Evolutionary conservation across 2,888 invertebrate species (phyloP).

Genomic region (Epicampocera succincta): DNA sequence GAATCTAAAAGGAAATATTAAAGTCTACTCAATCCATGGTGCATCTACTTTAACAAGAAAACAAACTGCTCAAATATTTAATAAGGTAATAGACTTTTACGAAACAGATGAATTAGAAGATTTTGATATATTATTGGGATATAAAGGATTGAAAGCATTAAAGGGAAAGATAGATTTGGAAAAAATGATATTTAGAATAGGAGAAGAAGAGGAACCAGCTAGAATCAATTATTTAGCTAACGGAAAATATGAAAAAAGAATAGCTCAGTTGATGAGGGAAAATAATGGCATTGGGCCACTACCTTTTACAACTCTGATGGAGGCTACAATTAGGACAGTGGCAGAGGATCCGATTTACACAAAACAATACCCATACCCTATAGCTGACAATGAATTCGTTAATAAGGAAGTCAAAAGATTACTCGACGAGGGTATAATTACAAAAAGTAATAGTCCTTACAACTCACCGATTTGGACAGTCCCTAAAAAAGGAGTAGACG

Average conservation of each 20-base stretch:
- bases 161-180: background rate
- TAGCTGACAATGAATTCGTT: background rate
- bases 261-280: background rate
- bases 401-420: slow-evolving; percentile 22
- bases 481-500: slow-evolving; percentile 46
- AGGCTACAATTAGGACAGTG: slow-evolving; percentile 1
- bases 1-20: background rate
- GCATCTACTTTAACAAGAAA: background rate
- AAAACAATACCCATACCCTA: slow-evolving; percentile 6
- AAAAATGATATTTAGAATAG: background rate
- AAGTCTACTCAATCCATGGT: background rate
- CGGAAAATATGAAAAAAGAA: slow-evolving; percentile 36
- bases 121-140: background rate
- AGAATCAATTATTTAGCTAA: slow-evolving; percentile 1
- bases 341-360: slow-evolving; percentile 1
- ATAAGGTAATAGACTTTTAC: background rate
- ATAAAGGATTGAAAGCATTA: background rate
- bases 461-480: slow-evolving; percentile 41
- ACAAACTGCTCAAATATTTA: background rate
- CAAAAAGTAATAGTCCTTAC: slow-evolving; percentile 23
- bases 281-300: slow-evolving; percentile 5
- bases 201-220: background rate
- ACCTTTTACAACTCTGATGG: slow-evolving; percentile 2
- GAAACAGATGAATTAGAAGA: background rate
- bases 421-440: slow-evolving; percentile 42